Evolutionary conservation across 2,797 vertebrate genomes (phyloP).

Genomic region (Cichlasoma orientale): DNA sequence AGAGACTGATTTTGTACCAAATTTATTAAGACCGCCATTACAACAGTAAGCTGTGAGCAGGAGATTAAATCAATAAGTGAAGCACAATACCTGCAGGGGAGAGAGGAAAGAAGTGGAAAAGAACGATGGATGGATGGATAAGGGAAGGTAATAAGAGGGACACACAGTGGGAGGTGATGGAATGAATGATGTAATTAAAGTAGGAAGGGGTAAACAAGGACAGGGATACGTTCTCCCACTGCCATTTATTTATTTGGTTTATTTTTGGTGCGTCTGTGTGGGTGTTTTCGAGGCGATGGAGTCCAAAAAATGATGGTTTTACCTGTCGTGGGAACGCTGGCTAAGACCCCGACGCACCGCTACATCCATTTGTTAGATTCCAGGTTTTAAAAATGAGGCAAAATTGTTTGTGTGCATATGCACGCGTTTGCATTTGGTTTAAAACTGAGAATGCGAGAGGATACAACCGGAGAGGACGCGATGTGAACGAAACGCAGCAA

Average conservation of each 20-base stretch:
- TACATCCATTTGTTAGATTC: neutral
- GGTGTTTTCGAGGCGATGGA: neutral
- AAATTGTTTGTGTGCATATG: neutral
- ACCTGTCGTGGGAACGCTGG: neutral
- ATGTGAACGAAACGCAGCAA: neutral
- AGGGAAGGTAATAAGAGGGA: neutral
- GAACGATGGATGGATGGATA: neutral
- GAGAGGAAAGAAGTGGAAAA: neutral
- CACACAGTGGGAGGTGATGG: neutral
- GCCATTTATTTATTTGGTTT: too few relatives aligned
- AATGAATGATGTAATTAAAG: slow-evolving; percentile 1
- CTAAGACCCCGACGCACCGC: neutral
- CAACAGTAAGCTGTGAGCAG: slow-evolving; percentile 26
- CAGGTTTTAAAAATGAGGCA: neutral
- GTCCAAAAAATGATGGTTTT: neutral
- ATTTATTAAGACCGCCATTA: slow-evolving; percentile 47
- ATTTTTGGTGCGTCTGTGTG: neutral
- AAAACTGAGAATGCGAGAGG: neutral
- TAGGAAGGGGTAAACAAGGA: neutral
- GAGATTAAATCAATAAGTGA: slow-evolving; percentile 26
- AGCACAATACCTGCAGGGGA: slow-evolving; percentile 8
- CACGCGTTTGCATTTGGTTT: neutral
- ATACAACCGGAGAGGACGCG: neutral
- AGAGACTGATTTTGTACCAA: slow-evolving; percentile 21
- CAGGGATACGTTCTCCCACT: neutral